These are phyloP conservation scores for Julus scandinavius DNA, from an alignment of 2,888 invertebrate genomes.

Conservation along the genomic window DNA sequence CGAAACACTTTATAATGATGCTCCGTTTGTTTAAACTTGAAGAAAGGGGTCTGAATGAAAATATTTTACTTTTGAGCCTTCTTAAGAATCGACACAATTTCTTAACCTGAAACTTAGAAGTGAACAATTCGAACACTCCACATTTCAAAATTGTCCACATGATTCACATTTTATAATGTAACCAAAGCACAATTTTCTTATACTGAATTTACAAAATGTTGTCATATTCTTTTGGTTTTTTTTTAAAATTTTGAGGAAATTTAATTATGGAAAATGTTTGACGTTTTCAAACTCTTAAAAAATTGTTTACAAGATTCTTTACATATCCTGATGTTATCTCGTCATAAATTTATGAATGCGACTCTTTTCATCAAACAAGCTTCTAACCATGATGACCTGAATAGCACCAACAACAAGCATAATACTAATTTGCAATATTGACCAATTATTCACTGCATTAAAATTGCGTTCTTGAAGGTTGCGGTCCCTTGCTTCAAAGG, in stretches of 20 bases:
- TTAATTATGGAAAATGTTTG: constrained; percentile 17
- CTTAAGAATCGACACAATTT: background rate
- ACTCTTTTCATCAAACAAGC: constrained; percentile 77
- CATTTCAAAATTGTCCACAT: background rate
- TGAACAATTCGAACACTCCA: background rate
- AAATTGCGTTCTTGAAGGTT: constrained; percentile 84
- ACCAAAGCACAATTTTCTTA: background rate
- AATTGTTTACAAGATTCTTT: background rate
- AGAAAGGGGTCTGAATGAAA: background rate
- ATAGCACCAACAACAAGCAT: constrained; percentile 79
- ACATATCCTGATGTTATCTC: constrained; percentile 40
- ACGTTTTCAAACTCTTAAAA: background rate
- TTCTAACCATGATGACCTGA: constrained; percentile 81
- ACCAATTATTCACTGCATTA: constrained; percentile 83
- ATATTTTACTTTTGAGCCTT: background rate
- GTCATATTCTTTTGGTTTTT: background rate
- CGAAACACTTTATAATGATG: background rate
- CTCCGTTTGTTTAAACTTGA: background rate
- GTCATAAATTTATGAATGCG: constrained; percentile 61
- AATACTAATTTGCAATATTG: constrained; percentile 76
- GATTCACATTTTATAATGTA: background rate
- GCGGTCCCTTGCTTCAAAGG: constrained; percentile 82
- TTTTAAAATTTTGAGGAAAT: background rate
- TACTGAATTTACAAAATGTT: background rate
- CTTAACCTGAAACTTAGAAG: background rate